phyloP scores from a whole-genome alignment of 1,140 invertebrate genomes.

The Sitodiplosis mosellana region DNA sequence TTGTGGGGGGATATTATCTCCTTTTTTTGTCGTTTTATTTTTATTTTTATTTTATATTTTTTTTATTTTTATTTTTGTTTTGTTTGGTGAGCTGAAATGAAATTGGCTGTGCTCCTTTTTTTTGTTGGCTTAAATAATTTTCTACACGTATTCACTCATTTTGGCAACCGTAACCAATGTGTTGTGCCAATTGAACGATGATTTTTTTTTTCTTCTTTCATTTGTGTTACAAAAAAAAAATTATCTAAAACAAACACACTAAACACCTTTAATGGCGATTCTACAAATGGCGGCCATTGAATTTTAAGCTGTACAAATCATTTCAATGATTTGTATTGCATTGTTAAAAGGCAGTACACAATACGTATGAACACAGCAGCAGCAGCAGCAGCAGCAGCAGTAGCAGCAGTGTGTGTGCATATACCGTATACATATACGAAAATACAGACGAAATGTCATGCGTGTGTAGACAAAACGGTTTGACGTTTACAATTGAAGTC shows the following conservation, averaged over 20 bases:
- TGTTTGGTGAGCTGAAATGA: neutral
- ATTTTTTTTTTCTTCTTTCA: neutral
- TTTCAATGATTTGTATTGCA: no score
- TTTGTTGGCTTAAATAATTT: neutral
- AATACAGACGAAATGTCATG: neutral
- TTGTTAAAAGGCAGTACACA: no score
- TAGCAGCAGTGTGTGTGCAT: no score
- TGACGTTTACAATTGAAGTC: neutral
- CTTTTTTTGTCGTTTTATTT: no score
- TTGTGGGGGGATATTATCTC: no score
- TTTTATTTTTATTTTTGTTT: neutral
- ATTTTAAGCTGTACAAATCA: neutral
- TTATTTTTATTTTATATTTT: neutral
- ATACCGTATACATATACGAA: no score
- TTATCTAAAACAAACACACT: neutral
- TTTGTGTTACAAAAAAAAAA: no score
- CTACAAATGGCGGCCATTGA: constrained; percentile 1
- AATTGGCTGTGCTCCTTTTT: no score
- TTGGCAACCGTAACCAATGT: no score
- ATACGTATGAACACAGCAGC: no score
- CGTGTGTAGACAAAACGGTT: neutral
- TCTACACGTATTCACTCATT: no score
- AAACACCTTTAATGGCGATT: constrained; percentile 1
- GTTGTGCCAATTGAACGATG: neutral
- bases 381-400: no score